Base-by-base conservation (phyloP, 2,888 invertebrate genomes). In the Macrophya annulata region DNA sequence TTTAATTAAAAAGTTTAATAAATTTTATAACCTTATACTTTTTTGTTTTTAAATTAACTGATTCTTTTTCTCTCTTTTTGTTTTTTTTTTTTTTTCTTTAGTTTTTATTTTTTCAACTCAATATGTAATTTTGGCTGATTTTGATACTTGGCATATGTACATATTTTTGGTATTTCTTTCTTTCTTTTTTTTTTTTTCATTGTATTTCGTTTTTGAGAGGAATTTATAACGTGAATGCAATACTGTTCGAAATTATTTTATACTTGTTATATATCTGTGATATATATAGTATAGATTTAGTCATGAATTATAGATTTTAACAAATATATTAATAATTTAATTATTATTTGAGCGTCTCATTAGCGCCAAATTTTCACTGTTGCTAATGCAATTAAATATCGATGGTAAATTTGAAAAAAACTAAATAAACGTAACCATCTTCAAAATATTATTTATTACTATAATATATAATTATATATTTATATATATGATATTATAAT, bases 371-470 rank as follows among this genome's bases (percentile, higher is more conserved):
- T 71, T 43, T 55, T 5, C 81, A 81, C 43, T 43, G 15, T 55
- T 51, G 31, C 31, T 40, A 81, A 79, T 40, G 55, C 12, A 43
- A 62, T 43, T 43, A 81, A 62, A 43, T 62, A 81, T 43, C n/a
- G 48, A 77, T 8, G n/a, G n/a, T 81, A 43, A 62, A 40, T 81
- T 81, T 81, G 62, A 81, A 88, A 83, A 81, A 88, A 83, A 77
- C 79, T 21, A 59, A 72, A 81, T 85, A 25, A 84, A 88, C 86
- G 84, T 87, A 89, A 90, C 87, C 85, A 86, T 89, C 87, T 87
- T 89, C 87, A 90, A 91, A 90, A 90, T 90, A 85, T 90, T 86
- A 85, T 88, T 86, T 79, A 65, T 48, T 65, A 55, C 62, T 81
- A 81, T 45, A 65, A 83, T 85, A 86, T 81, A 85, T 86, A 86